Percentiles rank a stretch among this genome's conserved stretches.
These are phyloP conservation scores for Caenorhabditis inopinata DNA, from an alignment of 1,140 invertebrate genomes.

Conservation along the genomic window DNA sequence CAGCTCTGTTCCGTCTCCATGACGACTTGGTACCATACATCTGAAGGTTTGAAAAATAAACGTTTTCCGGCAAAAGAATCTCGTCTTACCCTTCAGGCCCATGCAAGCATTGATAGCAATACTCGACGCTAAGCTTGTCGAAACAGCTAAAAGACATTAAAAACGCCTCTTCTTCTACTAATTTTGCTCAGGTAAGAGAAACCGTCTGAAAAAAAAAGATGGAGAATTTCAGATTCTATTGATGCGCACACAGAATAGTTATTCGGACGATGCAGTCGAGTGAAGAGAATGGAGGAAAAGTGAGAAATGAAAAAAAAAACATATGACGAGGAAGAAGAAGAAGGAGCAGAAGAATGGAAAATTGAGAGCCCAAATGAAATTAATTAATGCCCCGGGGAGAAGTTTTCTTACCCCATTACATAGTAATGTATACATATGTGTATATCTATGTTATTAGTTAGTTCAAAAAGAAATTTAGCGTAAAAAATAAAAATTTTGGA, in stretches of 20 bases:
- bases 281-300: neutral
- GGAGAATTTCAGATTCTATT: too few relatives aligned
- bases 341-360: neutral
- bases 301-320: neutral
- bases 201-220: too few relatives aligned
- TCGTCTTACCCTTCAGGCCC: neutral
- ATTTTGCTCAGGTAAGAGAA: too few relatives aligned
- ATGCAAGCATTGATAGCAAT: constrained; percentile 12
- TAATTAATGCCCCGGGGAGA: constrained; percentile 7
- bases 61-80: neutral
- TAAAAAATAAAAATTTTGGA: neutral
- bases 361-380: constrained; percentile 13
- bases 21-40: neutral
- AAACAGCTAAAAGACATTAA: neutral
- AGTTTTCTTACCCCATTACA: neutral
- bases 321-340: neutral
- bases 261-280: too few relatives aligned
- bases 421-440: too few relatives aligned
- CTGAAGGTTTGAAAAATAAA: neutral
- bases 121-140: neutral
- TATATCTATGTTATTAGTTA: too few relatives aligned
- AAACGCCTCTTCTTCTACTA: neutral
- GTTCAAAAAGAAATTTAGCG: too few relatives aligned
- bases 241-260: too few relatives aligned
- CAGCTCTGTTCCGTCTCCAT: neutral